Base-by-base conservation (phyloP, 2,113 vertebrate species). In the Salvelinus sp. region DNA sequence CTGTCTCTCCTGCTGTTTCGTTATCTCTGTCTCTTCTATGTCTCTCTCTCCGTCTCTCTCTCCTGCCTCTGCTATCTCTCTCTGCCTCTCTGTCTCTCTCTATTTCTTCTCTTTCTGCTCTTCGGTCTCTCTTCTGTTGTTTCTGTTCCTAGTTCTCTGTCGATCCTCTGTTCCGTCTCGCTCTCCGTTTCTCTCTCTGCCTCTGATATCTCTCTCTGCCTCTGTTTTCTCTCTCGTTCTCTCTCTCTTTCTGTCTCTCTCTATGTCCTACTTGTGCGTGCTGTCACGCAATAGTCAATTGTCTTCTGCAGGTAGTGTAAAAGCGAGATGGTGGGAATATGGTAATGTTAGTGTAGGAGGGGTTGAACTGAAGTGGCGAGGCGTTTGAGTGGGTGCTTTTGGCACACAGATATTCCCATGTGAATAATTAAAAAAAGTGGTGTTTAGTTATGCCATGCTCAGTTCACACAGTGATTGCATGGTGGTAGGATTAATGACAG, bases 381-480 rank as follows among this genome's bases (percentile, higher is more conserved):
- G 54, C 5, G 54, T 27, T 14, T 79, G 38, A 66, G 74, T 68
- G 69, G 60, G 77, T n/a, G 28, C 62, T 79, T 48, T 22, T 70
- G 78, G 47, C 81, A 83, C 47, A 5, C 75, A 71, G 64, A 64
- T 10, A n/a, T 9, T 69, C 71, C 79, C 20, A 14, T 57, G 38
- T 44, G 18, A 16, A 44, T 10, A 1, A 44, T n/a, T n/a, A 44
- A 44, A 44, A 38, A 44, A 44, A 44, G 38, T 10, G 38, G 9
- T 44, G 9, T 44, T 44, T 44, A 44, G 38, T 44, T 44, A 44
- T 10, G 9, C 38, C 9, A 44, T 44, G n/a, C n/a, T 44, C 38
- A 44, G 38, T 44, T 44, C 38, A 2, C 38, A 44, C 38, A 44
- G 9, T 44, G 38, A 44, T 10, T 44, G 38, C 38, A 44, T 44